phyloP scores from a whole-genome alignment of 2,888 invertebrate species.

The Leucophora obtusa region DNA sequence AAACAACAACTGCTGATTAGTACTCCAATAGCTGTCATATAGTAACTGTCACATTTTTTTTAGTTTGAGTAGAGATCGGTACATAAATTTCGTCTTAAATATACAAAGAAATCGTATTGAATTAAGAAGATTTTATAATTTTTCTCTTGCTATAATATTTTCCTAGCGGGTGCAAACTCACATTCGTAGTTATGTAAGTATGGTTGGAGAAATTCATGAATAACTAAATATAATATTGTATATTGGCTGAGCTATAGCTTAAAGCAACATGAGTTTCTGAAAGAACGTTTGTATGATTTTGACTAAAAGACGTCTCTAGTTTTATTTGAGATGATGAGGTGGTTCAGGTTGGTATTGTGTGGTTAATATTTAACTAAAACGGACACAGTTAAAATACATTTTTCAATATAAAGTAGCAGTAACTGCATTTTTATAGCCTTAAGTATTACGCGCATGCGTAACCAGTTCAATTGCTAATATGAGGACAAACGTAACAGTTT shows the following conservation, averaged over 20 bases:
- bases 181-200: background rate
- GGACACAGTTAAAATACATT: conserved; percentile 45
- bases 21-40: no score
- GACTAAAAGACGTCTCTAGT: conserved; percentile 16
- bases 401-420: conserved; percentile 62
- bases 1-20: no score
- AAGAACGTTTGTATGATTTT: background rate
- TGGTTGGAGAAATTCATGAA: conserved; percentile 38
- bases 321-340: conserved; percentile 16
- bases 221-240: conserved; percentile 41
- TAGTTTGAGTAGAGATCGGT: no score
- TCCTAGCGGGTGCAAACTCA: background rate
- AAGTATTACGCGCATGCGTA: conserved; percentile 67
- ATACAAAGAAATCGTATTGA: no score
- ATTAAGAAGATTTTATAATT: no score
- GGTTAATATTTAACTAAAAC: conserved; percentile 14
- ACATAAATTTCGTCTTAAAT: no score
- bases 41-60: no score
- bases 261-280: conserved; percentile 15
- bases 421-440: conserved; percentile 63
- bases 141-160: no score
- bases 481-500: conserved; percentile 56
- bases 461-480: conserved; percentile 65
- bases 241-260: conserved; percentile 50
- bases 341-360: background rate